Evolutionary conservation across 2,888 invertebrate species (phyloP), one percentile per base, ranked within the genome.

Genomic region (Pristionchus fissidentatus): DNA sequence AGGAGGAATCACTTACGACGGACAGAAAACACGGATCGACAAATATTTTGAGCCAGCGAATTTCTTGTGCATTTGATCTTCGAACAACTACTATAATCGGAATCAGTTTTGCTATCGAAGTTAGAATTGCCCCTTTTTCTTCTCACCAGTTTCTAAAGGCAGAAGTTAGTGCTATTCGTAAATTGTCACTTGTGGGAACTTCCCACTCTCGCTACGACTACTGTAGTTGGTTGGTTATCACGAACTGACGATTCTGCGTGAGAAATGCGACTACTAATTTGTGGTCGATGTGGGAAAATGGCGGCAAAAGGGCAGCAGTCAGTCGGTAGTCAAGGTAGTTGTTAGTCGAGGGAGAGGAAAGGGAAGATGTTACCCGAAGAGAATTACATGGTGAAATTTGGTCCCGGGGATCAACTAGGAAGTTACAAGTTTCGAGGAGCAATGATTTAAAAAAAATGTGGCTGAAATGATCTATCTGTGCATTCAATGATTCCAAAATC

Each of bases 121-220:
- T n/a, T n/a, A n/a, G n/a, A n/a, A n/a, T n/a, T n/a, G n/a, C n/a
- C n/a, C n/a, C n/a, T n/a, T n/a, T n/a, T n/a, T n/a, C n/a, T 66
- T 38, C 66, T 38, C 35, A 38, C 66, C 38, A 22, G n/a, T n/a
- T n/a, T n/a, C n/a, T n/a, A n/a, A n/a, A n/a, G n/a, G n/a, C n/a
- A n/a, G 22, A 38, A 38, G 22, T 66, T 7, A 1, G 66, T 10
- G 66, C n/a, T n/a, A n/a, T n/a, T n/a, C n/a, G n/a, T 38, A 66
- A 66, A 66, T 66, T 66, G 66, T 38, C 29, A 38, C 66, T 66
- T 38, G 5, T 13, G 66, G 29, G 66, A 66, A 66, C 38, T 66
- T 66, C 15, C 38, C 38, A 38, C 66, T 8, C 7, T 26, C n/a
- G 60, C 7, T 60, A n/a, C 8, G 43, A 29, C 13, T 75, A 46